Evolutionary conservation across 2,797 vertebrate species (phyloP).

Genomic region (Galaxias olidus): DNA sequence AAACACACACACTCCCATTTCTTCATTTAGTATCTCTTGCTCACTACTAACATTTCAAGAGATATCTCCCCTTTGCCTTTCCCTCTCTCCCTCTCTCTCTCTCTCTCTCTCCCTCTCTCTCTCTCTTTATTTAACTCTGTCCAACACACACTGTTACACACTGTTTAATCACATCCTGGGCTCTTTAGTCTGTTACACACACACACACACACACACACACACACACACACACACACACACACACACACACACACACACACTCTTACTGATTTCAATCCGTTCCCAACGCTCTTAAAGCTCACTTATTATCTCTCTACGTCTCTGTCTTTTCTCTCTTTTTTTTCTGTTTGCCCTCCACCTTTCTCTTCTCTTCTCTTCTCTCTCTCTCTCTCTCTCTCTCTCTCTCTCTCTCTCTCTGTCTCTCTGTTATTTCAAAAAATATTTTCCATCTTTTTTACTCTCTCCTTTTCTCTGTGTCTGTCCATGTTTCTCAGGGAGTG

Average conservation of each 20-base stretch:
- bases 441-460: constrained; percentile 43
- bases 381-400: constrained; percentile 21
- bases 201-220: constrained; percentile 11
- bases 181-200: constrained; percentile 65
- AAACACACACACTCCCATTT: neutral
- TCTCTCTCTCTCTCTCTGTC: neutral
- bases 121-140: too few species aligned
- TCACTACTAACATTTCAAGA: too few species aligned
- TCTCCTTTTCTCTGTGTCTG: constrained; percentile 6
- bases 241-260: too few species aligned
- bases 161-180: constrained; percentile 98
- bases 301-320: neutral
- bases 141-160: too few species aligned
- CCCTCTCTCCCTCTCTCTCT: too few species aligned
- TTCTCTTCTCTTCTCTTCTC: constrained; percentile 23
- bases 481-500: constrained; percentile 22
- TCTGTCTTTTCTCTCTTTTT: neutral
- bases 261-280: too few species aligned
- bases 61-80: too few species aligned
- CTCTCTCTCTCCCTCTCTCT: too few species aligned
- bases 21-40: too few species aligned
- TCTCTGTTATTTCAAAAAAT: constrained; percentile 19
- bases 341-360: constrained; percentile 11
- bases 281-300: neutral
- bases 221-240: constrained; percentile 1